A percentile compares a stretch with the other conserved stretches of the same genome.
Evolutionary conservation across 2,113 vertebrate species (phyloP).

Genomic region (Clarias gariepinus): DNA sequence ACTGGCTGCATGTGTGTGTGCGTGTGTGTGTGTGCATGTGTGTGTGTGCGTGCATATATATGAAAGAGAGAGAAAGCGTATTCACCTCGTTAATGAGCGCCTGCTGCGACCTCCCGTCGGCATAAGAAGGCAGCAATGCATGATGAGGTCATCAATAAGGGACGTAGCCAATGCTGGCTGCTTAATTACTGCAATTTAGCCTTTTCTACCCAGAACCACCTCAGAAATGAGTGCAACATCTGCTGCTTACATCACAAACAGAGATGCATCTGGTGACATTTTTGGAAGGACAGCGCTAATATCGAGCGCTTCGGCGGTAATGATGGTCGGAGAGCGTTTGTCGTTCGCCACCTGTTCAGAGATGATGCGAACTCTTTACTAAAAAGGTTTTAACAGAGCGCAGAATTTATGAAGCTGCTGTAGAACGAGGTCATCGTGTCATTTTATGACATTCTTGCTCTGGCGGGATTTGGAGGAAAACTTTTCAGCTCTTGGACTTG

Average conservation of each 20-base stretch:
- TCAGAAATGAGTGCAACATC: constrained; percentile 42
- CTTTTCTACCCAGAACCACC: constrained; percentile 10
- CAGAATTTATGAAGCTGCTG: background rate
- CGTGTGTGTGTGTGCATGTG: constrained; percentile 2
- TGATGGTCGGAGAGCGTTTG: background rate
- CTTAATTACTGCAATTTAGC: constrained; percentile 50
- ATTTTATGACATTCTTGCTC: background rate
- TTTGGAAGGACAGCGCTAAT: constrained; percentile 4
- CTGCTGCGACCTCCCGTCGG: constrained; percentile 34
- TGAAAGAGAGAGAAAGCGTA: background rate
- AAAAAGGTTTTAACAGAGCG: background rate
- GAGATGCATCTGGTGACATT: constrained; percentile 20
- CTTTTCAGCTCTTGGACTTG: background rate
- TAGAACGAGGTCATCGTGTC: background rate
- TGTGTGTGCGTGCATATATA: background rate
- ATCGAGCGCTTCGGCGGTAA: background rate
- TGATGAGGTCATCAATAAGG: constrained; percentile 24
- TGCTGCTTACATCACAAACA: constrained; percentile 29
- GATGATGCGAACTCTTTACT: background rate
- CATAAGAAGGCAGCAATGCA: background rate
- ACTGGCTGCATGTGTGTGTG: background rate
- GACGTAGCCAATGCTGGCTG: constrained; percentile 16
- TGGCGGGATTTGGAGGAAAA: background rate
- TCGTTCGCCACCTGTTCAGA: background rate
- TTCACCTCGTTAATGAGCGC: constrained; percentile 44